phyloP scores from a whole-genome alignment of 2,113 vertebrate genomes.

The Pedetes capensis region DNA sequence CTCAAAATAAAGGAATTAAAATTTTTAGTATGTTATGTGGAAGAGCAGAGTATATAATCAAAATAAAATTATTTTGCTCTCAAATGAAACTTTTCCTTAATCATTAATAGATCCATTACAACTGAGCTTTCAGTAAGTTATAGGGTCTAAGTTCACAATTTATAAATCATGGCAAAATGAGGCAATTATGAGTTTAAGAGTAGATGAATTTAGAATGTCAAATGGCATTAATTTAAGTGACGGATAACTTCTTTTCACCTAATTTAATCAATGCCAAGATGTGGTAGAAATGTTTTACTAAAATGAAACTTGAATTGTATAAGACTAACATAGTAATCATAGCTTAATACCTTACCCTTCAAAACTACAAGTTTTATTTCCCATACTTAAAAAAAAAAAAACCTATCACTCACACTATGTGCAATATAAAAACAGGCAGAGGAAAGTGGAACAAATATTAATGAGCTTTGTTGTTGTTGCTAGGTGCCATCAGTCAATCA shows the following conservation, averaged over 20 bases:
- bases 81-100: neutral
- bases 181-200: slow-evolving; percentile 56
- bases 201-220: slow-evolving; percentile 56
- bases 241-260: slow-evolving; percentile 45
- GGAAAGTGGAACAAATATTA: neutral
- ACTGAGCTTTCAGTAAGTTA: slow-evolving; percentile 24
- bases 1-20: neutral
- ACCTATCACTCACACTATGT: neutral
- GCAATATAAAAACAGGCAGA: neutral
- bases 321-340: slow-evolving; percentile 9
- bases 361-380: neutral
- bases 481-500: neutral
- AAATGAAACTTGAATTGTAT: slow-evolving; percentile 6
- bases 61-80: slow-evolving; percentile 11
- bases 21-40: neutral
- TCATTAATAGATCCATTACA: slow-evolving; percentile 45
- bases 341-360: neutral
- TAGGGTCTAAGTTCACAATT: slow-evolving; percentile 49
- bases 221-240: slow-evolving; percentile 65
- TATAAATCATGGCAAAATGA: slow-evolving; percentile 61
- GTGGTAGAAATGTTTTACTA: slow-evolving; percentile 38
- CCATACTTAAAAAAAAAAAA: neutral
- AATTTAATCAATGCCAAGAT: slow-evolving; percentile 51
- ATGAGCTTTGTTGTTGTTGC: no score
- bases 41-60: slow-evolving; percentile 22